Evolutionary conservation across 2,797 vertebrate genomes (phyloP), one percentile per base, ranked within the genome.

Genomic region (Oreonectes daqikongensis): DNA sequence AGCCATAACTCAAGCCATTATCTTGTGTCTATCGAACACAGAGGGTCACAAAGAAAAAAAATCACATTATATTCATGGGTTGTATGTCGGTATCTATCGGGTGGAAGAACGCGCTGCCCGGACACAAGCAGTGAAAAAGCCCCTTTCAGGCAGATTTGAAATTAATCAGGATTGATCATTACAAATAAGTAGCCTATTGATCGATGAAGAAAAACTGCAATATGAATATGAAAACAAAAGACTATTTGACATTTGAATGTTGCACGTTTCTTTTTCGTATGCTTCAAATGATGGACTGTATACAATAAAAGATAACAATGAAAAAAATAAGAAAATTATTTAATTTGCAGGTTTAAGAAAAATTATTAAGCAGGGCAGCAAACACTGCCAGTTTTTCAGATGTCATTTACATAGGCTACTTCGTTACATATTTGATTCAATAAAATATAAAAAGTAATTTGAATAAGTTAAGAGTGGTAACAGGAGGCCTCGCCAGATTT

Each of bases 101-200:
- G 78, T 53, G 69, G 64, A 86, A 88, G 79, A 57, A 84, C 85
- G 30, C 81, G 77, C 82, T 83, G 52, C 72, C 71, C 81, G 86
- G 90, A 77, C 60, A 72, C 66, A 72, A 74, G 38, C 10, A 42
- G 55, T 69, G 64, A 71, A 44, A 55, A 35, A 71, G 24, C 48
- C 75, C 57, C 48, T 67, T 38, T 26, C 20, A 5, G 2, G 15
- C 3, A 11, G 50, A 40, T 64, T 24, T 5, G 20, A 70, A 32
- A 64, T 28, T 40, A 14, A 55, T 64, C 20, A 42, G 1, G 28
- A 65, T 18, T 17, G 14, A 5, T 5, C n/a, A 44, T 70, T 52
- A 44, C 35, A 22, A 30, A 66, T 14, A 57, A 35, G 22, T 7
- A 68, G 9, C 35, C 35, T 35, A 35, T 20, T 18, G 48, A 53